Conservation (phyloP, 2,797 vertebrate species). For the Macropus fuliginosus region DNA sequence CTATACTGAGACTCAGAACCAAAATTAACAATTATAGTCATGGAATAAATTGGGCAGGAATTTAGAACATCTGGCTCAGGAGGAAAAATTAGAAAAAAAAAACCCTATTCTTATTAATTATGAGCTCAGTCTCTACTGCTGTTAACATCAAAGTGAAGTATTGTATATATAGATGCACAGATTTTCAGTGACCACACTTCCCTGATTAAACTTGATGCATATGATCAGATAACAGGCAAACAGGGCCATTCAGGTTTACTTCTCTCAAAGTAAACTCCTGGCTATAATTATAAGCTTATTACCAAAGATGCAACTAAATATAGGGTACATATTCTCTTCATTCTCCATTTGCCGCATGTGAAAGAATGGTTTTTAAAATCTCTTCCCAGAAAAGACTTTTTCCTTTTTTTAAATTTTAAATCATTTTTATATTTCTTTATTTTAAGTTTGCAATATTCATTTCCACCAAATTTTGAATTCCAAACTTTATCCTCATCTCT, state of each 20-base stretch:
- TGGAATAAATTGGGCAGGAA: background rate
- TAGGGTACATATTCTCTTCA: background rate
- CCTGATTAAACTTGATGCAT: background rate
- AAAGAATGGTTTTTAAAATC: background rate
- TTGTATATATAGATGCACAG: background rate
- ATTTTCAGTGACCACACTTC: background rate
- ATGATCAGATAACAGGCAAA: background rate
- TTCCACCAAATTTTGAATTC: too few relatives aligned
- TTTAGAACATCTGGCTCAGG: background rate
- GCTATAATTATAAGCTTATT: background rate
- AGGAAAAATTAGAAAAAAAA: background rate
- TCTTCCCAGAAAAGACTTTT: background rate
- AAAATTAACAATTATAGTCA: background rate
- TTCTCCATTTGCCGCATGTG: background rate
- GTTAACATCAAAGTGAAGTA: background rate
- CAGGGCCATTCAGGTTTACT: background rate
- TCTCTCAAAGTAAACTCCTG: background rate
- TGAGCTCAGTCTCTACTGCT: background rate
- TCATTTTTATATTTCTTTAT: too few relatives aligned
- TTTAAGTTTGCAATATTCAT: too few relatives aligned
- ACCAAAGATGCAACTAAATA: background rate
- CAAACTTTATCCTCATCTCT: too few relatives aligned
- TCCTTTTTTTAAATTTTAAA: too few relatives aligned
- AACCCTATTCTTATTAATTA: background rate
- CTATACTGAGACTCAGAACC: background rate